Conservation (phyloP, 2,113 vertebrate species). For the Acrocephalus kingi region DNA sequence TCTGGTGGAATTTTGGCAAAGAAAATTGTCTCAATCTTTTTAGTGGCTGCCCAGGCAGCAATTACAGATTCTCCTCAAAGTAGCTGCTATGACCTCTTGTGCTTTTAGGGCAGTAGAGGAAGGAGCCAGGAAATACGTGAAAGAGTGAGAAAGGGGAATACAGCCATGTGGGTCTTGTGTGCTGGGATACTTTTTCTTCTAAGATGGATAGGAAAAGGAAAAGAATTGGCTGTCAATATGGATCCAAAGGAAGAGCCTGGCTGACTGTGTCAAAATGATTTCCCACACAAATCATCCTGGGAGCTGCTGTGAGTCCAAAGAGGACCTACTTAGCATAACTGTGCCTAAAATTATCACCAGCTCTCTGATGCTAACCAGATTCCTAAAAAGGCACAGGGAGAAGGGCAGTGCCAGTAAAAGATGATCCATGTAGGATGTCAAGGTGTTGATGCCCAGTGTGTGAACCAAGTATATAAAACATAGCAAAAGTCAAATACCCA, state of each 20-base stretch:
- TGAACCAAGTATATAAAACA: neutral
- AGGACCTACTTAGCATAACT: neutral
- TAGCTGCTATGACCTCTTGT: neutral
- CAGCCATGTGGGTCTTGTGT: neutral
- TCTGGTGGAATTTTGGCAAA: neutral
- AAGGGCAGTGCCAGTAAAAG: neutral
- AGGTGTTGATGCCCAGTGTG: neutral
- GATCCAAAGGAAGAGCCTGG: neutral
- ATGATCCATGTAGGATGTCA: neutral
- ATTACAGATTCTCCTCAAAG: neutral
- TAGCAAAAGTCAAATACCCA: neutral
- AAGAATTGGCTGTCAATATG: neutral
- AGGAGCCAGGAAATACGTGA: fast-evolving
- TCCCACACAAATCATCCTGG: neutral
- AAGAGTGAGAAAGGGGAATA: neutral
- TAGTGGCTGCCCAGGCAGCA: neutral
- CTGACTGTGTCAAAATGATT: neutral
- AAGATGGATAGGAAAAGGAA: neutral
- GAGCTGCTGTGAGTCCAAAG: neutral
- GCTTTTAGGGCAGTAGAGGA: neutral
- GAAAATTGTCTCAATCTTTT: neutral
- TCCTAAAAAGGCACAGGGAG: neutral
- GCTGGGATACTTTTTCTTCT: neutral
- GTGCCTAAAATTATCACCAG: neutral
- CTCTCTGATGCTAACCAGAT: neutral